A percentile compares a stretch with the other conserved stretches of the same genome.
Evolutionary conservation across 2,113 vertebrate genomes (phyloP).

Genomic region (Etia nguti): DNA sequence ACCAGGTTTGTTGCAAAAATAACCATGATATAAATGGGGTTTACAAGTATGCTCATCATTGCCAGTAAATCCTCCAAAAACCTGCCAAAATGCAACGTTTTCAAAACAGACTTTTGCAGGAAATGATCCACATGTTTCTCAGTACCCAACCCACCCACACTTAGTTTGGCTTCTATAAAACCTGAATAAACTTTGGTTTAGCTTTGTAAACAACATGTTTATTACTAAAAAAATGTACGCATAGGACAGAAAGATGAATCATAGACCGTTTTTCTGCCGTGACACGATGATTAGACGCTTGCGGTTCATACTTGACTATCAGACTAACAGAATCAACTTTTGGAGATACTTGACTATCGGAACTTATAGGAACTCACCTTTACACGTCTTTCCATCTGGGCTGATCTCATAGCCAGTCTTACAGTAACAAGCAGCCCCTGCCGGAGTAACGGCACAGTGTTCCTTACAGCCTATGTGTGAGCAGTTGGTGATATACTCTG

Average conservation of each 20-base stretch:
- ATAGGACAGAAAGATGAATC: background rate
- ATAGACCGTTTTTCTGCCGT: background rate
- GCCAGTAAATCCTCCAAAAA: background rate
- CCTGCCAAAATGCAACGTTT: background rate
- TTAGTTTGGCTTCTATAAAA: background rate
- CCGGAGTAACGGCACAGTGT: slow-evolving; percentile 80
- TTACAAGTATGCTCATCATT: background rate
- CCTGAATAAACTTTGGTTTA: background rate
- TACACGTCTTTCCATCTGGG: slow-evolving; percentile 83
- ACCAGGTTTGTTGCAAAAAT: background rate
- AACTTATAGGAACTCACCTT: slow-evolving; percentile 73
- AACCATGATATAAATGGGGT: background rate
- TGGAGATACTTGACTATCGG: background rate
- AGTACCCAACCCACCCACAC: background rate
- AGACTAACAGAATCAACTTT: no score
- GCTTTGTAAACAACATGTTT: background rate
- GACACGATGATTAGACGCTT: background rate
- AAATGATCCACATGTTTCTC: background rate
- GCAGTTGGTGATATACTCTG: slow-evolving; percentile 83
- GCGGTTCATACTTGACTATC: background rate
- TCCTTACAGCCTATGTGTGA: slow-evolving; percentile 79
- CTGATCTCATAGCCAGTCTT: slow-evolving; percentile 85
- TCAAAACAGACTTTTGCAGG: background rate
- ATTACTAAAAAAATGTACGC: background rate
- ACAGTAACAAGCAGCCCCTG: slow-evolving; percentile 85